A percentile compares a stretch with the other conserved stretches of the same genome.
phyloP scores from a whole-genome alignment of 2,113 vertebrate species.

The Pygoscelis adeliae region DNA sequence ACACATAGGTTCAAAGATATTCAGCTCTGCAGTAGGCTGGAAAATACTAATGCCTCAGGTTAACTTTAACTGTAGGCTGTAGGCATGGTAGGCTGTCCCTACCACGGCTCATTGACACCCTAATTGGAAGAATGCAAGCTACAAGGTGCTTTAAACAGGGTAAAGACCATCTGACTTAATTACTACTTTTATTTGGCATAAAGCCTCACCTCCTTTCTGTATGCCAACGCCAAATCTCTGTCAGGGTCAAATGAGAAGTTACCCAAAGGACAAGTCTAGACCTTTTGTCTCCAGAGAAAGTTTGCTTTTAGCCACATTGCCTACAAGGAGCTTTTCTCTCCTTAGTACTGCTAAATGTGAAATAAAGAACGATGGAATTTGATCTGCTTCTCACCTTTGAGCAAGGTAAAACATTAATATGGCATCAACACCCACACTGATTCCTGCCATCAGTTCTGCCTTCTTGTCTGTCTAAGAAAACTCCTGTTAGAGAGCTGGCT shows the following conservation, averaged over 20 bases:
- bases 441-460: background rate
- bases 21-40: background rate
- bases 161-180: background rate
- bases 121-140: background rate
- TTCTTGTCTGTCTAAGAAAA: background rate
- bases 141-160: background rate
- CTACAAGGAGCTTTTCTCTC: background rate
- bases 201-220: background rate
- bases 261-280: background rate
- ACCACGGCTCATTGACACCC: background rate
- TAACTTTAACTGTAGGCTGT: background rate
- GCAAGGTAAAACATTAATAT: constrained; percentile 40
- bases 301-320: background rate
- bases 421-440: background rate
- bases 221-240: background rate
- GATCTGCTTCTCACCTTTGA: background rate
- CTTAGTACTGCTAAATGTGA: background rate
- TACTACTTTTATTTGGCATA: background rate
- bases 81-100: background rate
- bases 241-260: background rate
- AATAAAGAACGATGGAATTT: background rate
- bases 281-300: background rate
- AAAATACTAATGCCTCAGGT: background rate
- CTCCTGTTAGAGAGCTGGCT: background rate
- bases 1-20: background rate